Evolutionary conservation across 1,140 invertebrate genomes (phyloP).

Genomic region (Holotrichia oblita): DNA sequence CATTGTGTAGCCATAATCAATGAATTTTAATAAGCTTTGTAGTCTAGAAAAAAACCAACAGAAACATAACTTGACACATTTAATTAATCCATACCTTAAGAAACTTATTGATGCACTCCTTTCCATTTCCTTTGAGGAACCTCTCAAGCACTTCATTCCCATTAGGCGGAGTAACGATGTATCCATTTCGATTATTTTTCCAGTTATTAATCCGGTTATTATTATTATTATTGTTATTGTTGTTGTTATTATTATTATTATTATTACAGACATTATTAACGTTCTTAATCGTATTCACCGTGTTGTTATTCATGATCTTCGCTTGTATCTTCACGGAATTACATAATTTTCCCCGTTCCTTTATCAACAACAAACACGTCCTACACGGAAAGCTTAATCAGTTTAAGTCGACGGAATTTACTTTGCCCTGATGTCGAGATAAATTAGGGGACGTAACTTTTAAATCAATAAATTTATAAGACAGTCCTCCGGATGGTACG

Average conservation of each 20-base stretch:
- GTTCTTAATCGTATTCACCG: background rate
- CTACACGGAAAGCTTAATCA: background rate
- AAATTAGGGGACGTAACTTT: background rate
- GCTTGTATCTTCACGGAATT: background rate
- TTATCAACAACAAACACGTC: background rate
- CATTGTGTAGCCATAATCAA: too few relatives aligned
- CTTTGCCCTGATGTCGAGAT: background rate
- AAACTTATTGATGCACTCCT: constrained; percentile 32
- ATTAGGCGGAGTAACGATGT: background rate
- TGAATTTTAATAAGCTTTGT: too few relatives aligned
- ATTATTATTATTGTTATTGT: constrained; percentile 7
- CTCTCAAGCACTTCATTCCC: background rate
- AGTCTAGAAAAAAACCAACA: too few relatives aligned
- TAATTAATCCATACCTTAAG: constrained; percentile 21
- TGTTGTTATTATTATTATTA: background rate
- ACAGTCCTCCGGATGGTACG: background rate
- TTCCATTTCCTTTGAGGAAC: constrained; percentile 29
- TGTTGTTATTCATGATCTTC: background rate
- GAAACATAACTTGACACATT: too few relatives aligned
- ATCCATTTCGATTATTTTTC: background rate
- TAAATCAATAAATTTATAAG: background rate
- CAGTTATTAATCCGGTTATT: background rate
- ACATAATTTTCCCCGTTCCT: background rate
- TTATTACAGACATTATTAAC: background rate
- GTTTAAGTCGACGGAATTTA: background rate